A percentile compares a stretch with the other conserved stretches of the same genome.
phyloP scores from a whole-genome alignment of 2,797 vertebrate species.

The Adrianichthys oophorus region DNA sequence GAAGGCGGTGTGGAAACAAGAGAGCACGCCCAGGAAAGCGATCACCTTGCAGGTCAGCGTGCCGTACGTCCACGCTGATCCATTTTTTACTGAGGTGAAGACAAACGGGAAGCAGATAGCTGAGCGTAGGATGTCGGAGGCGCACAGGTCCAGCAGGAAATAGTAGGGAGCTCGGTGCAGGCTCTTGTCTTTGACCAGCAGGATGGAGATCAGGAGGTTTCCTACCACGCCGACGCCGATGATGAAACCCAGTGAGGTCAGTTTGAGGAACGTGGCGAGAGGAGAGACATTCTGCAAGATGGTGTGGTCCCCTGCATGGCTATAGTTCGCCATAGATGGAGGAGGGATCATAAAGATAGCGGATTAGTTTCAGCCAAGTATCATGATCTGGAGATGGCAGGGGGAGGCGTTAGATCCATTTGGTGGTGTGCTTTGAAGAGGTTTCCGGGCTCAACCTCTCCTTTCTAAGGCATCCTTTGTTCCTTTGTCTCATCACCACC shows the following conservation, averaged over 20 bases:
- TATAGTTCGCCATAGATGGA: conserved; percentile 99
- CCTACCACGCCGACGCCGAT: conserved; percentile 98
- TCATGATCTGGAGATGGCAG: conserved; percentile 95
- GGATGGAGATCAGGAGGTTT: conserved; percentile 99
- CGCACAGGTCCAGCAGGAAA: conserved; percentile 98
- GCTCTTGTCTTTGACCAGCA: conserved; percentile 99
- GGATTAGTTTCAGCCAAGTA: conserved; percentile 95
- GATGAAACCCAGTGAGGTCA: conserved; percentile 99
- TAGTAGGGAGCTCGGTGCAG: conserved; percentile 98
- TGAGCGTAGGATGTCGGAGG: conserved; percentile 97
- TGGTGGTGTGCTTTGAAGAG: conserved; percentile 92
- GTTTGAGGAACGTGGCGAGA: conserved; percentile 98
- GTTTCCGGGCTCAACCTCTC: conserved; percentile 91
- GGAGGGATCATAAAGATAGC: conserved; percentile 95
- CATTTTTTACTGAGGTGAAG: conserved; percentile 99
- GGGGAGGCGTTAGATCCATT: conserved; percentile 94
- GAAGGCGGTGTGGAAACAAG: conserved; percentile 99
- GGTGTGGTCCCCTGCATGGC: conserved; percentile 99
- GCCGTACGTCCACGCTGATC: conserved; percentile 96
- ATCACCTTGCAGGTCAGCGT: conserved; percentile 99
- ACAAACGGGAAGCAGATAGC: conserved; percentile 99
- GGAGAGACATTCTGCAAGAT: conserved; percentile 99
- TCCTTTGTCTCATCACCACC: conserved; percentile 97
- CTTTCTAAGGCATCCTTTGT: conserved; percentile 90
- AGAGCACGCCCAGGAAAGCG: conserved; percentile 98